Evolutionary conservation across 2,888 invertebrate genomes (phyloP), one percentile per base, ranked within the genome.

Genomic region (Penaeus monodon): DNA sequence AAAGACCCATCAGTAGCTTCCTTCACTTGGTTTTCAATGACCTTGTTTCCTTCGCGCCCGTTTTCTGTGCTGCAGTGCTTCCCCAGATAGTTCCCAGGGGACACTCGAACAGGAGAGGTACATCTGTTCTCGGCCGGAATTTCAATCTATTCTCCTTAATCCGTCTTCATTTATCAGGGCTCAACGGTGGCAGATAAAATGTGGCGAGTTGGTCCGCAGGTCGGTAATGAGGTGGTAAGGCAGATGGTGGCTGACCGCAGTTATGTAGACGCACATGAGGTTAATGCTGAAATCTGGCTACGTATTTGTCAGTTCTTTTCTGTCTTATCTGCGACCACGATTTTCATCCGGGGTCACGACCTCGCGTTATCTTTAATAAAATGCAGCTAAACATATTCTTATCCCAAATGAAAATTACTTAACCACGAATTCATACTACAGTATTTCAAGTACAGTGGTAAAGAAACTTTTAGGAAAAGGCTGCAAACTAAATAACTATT

Each of bases 101-200:
- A 38, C 74, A 73, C 64, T n/a, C 73, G 74, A 24, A 74, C 73
- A 73, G 73, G 63, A 73, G 81, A 64, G 82, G 82, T 63, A 77
- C 84, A 84, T 84, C 77, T 77, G 84, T 84, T 84, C 77, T 77
- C 84, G 65, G 81, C 80, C 73, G 65, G 85, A 85, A 85, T 85
- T 85, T 85, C 85, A 85, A 85, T 85, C 85, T 80, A 85, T 81
- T 57, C 70, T n/a, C 74, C 80, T 85, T 85, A 85, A 85, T 85
- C 81, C 81, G 81, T 85, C 85, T 85, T 81, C 85, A 85, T 85
- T 76, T 85, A 85, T 85, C 85, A 76, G 38, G 81, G 64, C 81
- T 66, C 33, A 76, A 66, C 70, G 76, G 49, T 63, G 80, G 81
- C 81, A 81, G 81, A 85, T 85, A 85, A 85, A 85, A 85, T 85